These are phyloP conservation scores for Tarsius wallacei DNA, from an alignment of 2,797 vertebrate genomes.

Conservation along the genomic window DNA sequence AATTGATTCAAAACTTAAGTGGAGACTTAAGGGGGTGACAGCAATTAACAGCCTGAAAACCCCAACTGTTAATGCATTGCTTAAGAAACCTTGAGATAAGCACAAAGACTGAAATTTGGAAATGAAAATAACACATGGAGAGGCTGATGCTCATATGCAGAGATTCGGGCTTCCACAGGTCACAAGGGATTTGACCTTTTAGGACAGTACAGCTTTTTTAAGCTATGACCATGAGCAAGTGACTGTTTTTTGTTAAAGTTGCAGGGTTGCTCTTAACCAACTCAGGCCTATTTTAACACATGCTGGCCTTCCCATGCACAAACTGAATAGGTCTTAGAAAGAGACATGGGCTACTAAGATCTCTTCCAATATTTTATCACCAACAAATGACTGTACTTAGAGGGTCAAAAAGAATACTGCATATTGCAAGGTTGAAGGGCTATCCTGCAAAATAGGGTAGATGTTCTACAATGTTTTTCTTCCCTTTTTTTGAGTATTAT, in stretches of 20 bases:
- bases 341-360: not conserved
- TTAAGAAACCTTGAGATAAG: not conserved
- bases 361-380: not conserved
- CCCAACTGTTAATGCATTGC: not conserved
- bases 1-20: constrained; percentile 5
- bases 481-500: constrained; percentile 11
- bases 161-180: not conserved
- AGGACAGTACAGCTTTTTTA: not conserved
- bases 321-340: not conserved
- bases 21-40: not conserved
- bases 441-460: not conserved
- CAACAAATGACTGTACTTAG: not conserved
- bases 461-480: not conserved
- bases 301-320: not conserved
- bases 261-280: not conserved
- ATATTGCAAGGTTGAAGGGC: not conserved
- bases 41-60: not conserved
- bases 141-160: not conserved
- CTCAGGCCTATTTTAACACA: not conserved
- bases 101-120: not conserved
- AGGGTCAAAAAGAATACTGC: not conserved
- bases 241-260: not conserved
- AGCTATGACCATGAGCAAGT: not conserved
- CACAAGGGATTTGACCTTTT: not conserved
- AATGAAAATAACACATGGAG: not conserved